Evolutionary conservation across 2,888 invertebrate genomes (phyloP), one percentile per base, ranked within the genome.

Genomic region (Agonopterix heracliana): DNA sequence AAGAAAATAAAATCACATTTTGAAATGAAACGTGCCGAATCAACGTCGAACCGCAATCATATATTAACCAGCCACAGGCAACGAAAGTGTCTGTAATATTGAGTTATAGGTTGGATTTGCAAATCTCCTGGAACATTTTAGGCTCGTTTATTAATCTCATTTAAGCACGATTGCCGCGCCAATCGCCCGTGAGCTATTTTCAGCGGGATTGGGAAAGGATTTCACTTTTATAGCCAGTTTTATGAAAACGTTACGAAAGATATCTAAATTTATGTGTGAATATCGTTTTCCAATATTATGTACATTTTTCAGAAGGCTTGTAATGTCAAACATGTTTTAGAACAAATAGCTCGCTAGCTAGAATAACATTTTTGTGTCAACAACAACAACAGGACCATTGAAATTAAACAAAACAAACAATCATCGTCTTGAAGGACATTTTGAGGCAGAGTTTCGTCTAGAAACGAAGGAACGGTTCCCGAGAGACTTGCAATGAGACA

Each of bases 71-170:
- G 26, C 26, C 26, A 26, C 43, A 17, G 44, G 11, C 45, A 13
- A 36, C 41, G 9, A 38, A 14, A 40, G 17, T 38, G 45, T 38
- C 11, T 17, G 45, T 41, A 41, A 46, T 41, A 40, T 46, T 26
- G 41, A 46, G 34, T 46, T 46, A 45, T 41, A 41, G 41, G 46
- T 46, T 41, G 12, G 12, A 41, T 46, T 46, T 13, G 45, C 40
- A 41, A 46, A 46, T 41, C 34, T 13, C 34, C 41, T n/a, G 35
- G 10, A 34, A 34, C 46, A 34, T 41, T 41, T n/a, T 47, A 34
- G 48, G 36, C 45, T 54, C 63, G 59, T 69, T 71, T 74, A 74
- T 72, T 77, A 78, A 76, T 74, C 71, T 66, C 60, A 65, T 76
- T 76, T 74, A 66, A 68, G 65, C 66, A 54, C 68, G 67, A 71